Percentiles rank a stretch among this genome's conserved stretches.
These are phyloP conservation scores for Conus canariensis DNA, from an alignment of 2,888 invertebrate genomes.

Conservation along the genomic window DNA sequence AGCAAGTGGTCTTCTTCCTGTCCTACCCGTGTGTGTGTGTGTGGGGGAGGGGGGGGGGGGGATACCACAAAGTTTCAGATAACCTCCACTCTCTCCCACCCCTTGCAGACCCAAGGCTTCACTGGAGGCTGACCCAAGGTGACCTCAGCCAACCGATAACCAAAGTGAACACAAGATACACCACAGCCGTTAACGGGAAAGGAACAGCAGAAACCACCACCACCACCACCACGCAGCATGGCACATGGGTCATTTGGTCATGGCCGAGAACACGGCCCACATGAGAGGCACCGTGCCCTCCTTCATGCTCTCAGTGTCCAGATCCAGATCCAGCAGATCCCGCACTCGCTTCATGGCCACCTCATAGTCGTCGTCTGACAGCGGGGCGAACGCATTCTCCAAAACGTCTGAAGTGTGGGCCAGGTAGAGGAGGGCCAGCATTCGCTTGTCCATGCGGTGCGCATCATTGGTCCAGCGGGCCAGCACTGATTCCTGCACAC, in stretches of 20 bases:
- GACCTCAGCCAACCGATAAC: too few relatives aligned
- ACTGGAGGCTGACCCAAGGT: too few relatives aligned
- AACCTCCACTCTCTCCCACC: too few relatives aligned
- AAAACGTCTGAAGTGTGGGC: slow-evolving; percentile 99
- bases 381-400: slow-evolving; percentile 99
- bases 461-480: slow-evolving; percentile 97
- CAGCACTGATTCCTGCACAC: slow-evolving; percentile 96
- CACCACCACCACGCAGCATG: background rate
- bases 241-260: slow-evolving; percentile 87
- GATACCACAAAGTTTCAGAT: too few relatives aligned
- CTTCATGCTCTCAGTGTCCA: slow-evolving; percentile 96
- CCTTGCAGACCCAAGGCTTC: too few relatives aligned
- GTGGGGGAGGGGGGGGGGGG: too few relatives aligned
- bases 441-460: slow-evolving; percentile 97
- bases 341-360: slow-evolving; percentile 98
- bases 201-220: too few relatives aligned
- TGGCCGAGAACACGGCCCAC: slow-evolving; percentile 99
- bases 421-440: slow-evolving; percentile 94
- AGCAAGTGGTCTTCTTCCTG: too few relatives aligned
- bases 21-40: too few relatives aligned
- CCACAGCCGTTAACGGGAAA: too few relatives aligned
- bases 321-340: slow-evolving; percentile 96
- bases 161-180: too few relatives aligned
- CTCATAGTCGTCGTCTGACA: slow-evolving; percentile 97
- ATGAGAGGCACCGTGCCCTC: slow-evolving; percentile 86